Percentiles rank a stretch among this genome's conserved stretches.
Evolutionary conservation across 2,113 vertebrate species (phyloP).

Genomic region (Cyanoliseus patagonus): DNA sequence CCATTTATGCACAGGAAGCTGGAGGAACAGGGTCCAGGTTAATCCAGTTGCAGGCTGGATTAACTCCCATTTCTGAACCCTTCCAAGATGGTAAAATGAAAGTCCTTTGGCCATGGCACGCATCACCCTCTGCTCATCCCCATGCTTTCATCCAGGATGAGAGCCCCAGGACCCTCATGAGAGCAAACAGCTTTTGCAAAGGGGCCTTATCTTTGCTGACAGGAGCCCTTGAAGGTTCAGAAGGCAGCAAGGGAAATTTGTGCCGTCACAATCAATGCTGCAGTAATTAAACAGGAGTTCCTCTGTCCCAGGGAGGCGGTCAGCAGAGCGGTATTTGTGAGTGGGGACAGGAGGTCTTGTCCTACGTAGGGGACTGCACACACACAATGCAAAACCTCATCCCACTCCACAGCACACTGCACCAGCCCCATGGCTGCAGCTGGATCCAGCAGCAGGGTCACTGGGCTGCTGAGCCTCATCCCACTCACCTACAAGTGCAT

Average conservation of each 20-base stretch:
- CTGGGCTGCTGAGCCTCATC: background rate
- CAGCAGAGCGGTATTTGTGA: background rate
- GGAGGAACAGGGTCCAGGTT: background rate
- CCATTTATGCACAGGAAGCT: accelerated
- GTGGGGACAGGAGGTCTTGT: background rate
- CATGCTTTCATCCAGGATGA: background rate
- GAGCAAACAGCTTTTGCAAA: background rate
- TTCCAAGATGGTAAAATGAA: background rate
- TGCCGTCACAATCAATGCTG: background rate
- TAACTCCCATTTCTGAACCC: background rate
- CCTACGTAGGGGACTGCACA: background rate
- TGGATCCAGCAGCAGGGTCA: background rate
- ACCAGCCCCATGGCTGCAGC: background rate
- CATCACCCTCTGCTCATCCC: background rate
- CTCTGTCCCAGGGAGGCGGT: background rate
- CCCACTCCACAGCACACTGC: accelerated
- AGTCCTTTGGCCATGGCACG: accelerated
- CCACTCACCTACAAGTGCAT: accelerated
- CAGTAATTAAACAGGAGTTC: background rate
- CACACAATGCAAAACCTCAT: accelerated
- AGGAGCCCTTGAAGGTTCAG: background rate
- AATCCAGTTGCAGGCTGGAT: background rate
- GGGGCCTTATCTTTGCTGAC: background rate
- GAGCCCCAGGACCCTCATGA: background rate
- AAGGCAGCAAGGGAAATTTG: background rate